Base-by-base conservation (phyloP, 2,797 vertebrate genomes). In the Furcifer pardalis region DNA sequence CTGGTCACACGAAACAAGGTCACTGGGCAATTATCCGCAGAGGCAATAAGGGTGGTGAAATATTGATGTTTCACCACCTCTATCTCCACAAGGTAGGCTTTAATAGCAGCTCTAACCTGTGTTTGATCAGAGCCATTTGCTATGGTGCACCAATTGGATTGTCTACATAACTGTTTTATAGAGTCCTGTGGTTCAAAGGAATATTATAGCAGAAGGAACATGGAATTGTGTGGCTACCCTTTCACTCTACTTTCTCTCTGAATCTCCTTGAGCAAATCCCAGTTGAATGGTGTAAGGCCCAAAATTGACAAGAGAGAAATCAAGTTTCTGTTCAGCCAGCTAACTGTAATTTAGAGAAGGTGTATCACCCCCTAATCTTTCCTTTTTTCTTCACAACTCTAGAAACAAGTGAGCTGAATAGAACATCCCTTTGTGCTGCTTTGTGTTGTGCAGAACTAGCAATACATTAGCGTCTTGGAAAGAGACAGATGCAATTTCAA, bases 161-260 rank as follows among this genome's bases (percentile, higher is more conserved):
- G 3, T 59, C 23, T 42, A 77, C 59, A 65, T 62, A 88, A 87
- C 84, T 65, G 52, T 1, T 65, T 1, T 78, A 87, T 66, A 83
- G 77, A 84, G 46, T 4, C 4, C 21, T 10, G 0, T 56, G 2
- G 4, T 0, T n/a, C 15, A 0, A 0, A 73, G 79, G 32, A 82
- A 60, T 19, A 76, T 68, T 75, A 12, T 1, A 0, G 2, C 60
- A 12, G 35, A 74, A 37, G 27, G 46, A 74, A 56, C 19, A 63
- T 56, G 46, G 8, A 84, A 10, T 7, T 1, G 0, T 23, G 13
- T 86, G 35, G 27, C 2, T 82, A 1, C 19, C 69, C 1, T 10
- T 82, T 10, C 30, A 10, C 5, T 87, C 23, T 85, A 2, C 12
- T 1, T 37, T 71, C 5, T 44, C 12, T 65, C 75, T 7, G 5